These are phyloP conservation scores for Sarcophaga variegata DNA, from an alignment of 2,888 invertebrate genomes.

Conservation along the genomic window DNA sequence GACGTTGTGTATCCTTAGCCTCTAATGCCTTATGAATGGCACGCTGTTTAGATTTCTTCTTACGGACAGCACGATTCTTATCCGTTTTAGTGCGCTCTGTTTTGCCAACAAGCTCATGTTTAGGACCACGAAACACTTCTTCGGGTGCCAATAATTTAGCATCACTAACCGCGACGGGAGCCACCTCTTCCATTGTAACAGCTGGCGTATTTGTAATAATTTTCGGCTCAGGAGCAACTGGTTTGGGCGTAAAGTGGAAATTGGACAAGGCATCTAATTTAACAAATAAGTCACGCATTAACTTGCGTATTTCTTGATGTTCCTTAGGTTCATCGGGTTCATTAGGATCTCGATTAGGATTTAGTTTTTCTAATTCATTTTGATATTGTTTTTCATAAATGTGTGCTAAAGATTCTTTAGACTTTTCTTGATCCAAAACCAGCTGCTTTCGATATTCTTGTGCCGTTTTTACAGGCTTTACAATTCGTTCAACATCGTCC, in stretches of 20 bases:
- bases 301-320: constrained; percentile 89
- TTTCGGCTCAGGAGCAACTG: constrained; percentile 92
- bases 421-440: constrained; percentile 95
- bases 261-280: constrained; percentile 96
- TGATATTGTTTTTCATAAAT: constrained; percentile 95
- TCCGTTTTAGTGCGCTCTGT: constrained; percentile 93
- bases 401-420: constrained; percentile 95
- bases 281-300: constrained; percentile 89
- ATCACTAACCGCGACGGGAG: constrained; percentile 93
- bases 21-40: constrained; percentile 83
- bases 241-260: constrained; percentile 96
- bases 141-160: constrained; percentile 94
- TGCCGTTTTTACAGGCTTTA: constrained; percentile 91
- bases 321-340: constrained; percentile 86
- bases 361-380: constrained; percentile 84
- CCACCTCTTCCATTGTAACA: constrained; percentile 96
- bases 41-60: constrained; percentile 91
- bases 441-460: constrained; percentile 93
- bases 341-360: constrained; percentile 82
- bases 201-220: constrained; percentile 96
- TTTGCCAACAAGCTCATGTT: constrained; percentile 85
- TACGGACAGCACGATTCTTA: constrained; percentile 92
- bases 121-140: constrained; percentile 88
- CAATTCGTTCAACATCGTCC: constrained; percentile 95
- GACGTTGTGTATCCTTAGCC: constrained; percentile 82